Evolutionary conservation across 2,797 vertebrate genomes (phyloP).

Genomic region (Notoglanidium macrostoma): DNA sequence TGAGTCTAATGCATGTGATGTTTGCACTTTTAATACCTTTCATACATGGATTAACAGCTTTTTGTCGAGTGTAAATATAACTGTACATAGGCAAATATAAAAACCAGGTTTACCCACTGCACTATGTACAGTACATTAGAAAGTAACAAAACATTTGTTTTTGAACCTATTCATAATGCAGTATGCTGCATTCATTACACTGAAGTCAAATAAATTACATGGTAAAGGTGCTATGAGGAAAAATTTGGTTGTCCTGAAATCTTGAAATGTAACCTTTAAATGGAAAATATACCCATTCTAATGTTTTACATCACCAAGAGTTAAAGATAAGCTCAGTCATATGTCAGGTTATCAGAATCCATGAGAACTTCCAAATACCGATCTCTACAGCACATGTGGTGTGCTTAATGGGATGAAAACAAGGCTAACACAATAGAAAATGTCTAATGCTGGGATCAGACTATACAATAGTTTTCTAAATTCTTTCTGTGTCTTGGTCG

Average conservation of each 20-base stretch:
- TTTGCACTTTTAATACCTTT: constrained; percentile 15
- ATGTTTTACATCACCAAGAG: not conserved
- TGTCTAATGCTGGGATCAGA: not conserved
- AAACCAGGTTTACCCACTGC: not conserved
- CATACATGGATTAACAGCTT: constrained; percentile 4
- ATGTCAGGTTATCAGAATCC: not conserved
- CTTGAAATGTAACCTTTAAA: not conserved
- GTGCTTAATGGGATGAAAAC: not conserved
- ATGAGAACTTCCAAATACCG: not conserved
- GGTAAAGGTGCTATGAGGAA: not conserved
- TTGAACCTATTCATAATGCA: not conserved
- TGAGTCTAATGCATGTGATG: not conserved
- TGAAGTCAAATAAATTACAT: not conserved
- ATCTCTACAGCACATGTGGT: not conserved
- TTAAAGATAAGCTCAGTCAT: constrained; percentile 1
- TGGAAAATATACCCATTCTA: not conserved
- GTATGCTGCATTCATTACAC: not conserved
- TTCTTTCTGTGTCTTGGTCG: no score
- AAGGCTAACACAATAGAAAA: not conserved
- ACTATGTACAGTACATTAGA: not conserved
- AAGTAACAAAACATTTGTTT: not conserved
- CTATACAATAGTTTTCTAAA: no score
- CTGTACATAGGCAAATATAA: not conserved
- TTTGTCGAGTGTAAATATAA: constrained; percentile 7
- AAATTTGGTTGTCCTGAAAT: not conserved